Percentiles rank a stretch among this genome's conserved stretches.
Evolutionary conservation across 2,113 vertebrate species (phyloP).

Genomic region (Syngnathoides biaculeatus): DNA sequence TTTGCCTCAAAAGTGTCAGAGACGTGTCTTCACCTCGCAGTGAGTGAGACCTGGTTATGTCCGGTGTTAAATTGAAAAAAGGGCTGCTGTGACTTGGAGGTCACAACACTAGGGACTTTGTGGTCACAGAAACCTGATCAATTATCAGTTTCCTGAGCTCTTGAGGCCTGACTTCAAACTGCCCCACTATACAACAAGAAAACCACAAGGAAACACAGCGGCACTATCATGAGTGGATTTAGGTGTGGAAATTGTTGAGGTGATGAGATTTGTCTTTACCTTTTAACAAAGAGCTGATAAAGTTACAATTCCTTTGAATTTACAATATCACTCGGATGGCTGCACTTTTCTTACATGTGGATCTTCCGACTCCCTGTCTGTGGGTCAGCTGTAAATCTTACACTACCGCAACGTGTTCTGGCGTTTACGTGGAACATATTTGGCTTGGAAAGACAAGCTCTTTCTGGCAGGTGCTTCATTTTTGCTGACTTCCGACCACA

Average conservation of each 20-base stretch:
- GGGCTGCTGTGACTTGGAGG: slow-evolving; percentile 65
- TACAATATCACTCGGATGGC: neutral
- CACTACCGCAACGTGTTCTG: slow-evolving; percentile 37
- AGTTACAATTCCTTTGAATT: neutral
- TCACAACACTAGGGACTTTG: slow-evolving; percentile 43
- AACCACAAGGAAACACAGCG: neutral
- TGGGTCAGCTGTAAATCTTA: slow-evolving; percentile 7
- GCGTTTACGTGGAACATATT: slow-evolving; percentile 48
- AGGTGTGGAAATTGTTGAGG: neutral
- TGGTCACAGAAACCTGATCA: slow-evolving; percentile 52
- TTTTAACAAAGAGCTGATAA: neutral
- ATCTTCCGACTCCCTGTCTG: slow-evolving; percentile 6
- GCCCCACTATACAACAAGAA: slow-evolving; percentile 9
- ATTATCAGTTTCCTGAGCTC: slow-evolving; percentile 56
- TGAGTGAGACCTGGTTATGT: slow-evolving; percentile 61
- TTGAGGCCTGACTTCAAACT: slow-evolving; percentile 2
- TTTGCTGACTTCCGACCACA: slow-evolving; percentile 61
- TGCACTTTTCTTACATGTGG: neutral
- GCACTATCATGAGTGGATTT: neutral
- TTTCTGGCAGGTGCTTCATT: slow-evolving; percentile 62
- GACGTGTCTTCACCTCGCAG: slow-evolving; percentile 47
- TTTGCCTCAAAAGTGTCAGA: slow-evolving; percentile 68
- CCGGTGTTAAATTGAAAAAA: slow-evolving; percentile 74
- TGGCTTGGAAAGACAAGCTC: slow-evolving; percentile 44
- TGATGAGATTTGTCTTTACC: neutral